Conservation (phyloP, 2,888 invertebrate genomes). For the Leptinotarsa peninsularis region DNA sequence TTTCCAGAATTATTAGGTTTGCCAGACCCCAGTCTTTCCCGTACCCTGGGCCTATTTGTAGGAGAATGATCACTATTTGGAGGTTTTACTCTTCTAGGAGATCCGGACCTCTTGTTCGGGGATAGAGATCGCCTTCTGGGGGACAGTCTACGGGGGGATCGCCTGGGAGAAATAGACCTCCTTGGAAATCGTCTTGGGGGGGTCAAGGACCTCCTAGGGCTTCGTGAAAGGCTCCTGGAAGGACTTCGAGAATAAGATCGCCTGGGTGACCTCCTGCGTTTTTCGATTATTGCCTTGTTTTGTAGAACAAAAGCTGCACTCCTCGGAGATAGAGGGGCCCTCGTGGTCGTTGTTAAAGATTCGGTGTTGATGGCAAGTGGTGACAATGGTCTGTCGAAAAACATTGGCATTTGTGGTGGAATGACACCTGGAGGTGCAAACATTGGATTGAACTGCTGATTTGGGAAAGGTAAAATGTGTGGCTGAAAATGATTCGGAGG, state of each 20-base stretch:
- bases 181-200: constrained; percentile 49
- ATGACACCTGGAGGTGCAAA: constrained; percentile 38
- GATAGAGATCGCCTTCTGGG: constrained; percentile 44
- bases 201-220: constrained; percentile 42
- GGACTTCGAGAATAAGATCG: constrained; percentile 65
- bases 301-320: constrained; percentile 66
- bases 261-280: constrained; percentile 61
- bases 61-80: constrained; percentile 18
- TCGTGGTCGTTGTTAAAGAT: constrained; percentile 50
- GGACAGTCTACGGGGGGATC: constrained; percentile 52
- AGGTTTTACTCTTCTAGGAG: constrained; percentile 42
- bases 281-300: constrained; percentile 65
- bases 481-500: constrained; percentile 28
- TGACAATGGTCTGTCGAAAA: constrained; percentile 57
- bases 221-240: constrained; percentile 55
- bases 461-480: constrained; percentile 28
- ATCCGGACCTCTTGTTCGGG: constrained; percentile 53
- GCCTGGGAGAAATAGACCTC: constrained; percentile 53
- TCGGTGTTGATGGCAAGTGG: constrained; percentile 61
- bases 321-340: constrained; percentile 64
- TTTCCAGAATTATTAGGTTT: constrained; percentile 43
- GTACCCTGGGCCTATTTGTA: constrained; percentile 43
- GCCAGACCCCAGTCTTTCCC: constrained; percentile 54
- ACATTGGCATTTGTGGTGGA: constrained; percentile 46
- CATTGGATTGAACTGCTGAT: constrained; percentile 34